Evolutionary conservation across 2,113 vertebrate genomes (phyloP).

Genomic region (Paracanthobrama guichenoti): DNA sequence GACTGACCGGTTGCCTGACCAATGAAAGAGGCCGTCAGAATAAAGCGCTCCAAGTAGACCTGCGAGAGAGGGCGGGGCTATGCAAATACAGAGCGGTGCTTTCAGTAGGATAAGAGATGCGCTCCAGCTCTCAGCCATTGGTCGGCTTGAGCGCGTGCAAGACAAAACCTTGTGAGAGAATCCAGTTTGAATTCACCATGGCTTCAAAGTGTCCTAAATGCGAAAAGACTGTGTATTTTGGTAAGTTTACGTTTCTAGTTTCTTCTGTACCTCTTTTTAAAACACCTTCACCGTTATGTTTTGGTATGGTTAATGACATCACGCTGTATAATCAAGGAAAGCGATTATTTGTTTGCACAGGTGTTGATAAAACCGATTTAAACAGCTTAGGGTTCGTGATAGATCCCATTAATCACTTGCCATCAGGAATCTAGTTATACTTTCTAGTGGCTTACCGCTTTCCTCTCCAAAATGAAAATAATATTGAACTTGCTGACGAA

Average conservation of each 20-base stretch:
- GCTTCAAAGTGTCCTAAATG: slow-evolving; percentile 95
- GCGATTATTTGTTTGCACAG: neutral
- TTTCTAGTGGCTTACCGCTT: neutral
- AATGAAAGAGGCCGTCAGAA: slow-evolving; percentile 39
- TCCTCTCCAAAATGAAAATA: neutral
- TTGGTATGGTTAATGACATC: neutral
- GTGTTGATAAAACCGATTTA: neutral
- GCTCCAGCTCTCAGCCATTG: slow-evolving; percentile 43
- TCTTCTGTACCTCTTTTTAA: neutral
- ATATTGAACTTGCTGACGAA: neutral
- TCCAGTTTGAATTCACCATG: slow-evolving; percentile 70
- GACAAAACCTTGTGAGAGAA: neutral
- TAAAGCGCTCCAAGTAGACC: slow-evolving; percentile 35
- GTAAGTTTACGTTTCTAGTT: slow-evolving; percentile 72
- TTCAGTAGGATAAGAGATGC: slow-evolving; percentile 60
- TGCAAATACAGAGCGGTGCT: slow-evolving; percentile 65
- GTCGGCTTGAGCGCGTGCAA: slow-evolving; percentile 59
- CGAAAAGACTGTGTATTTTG: slow-evolving; percentile 94
- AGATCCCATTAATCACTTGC: neutral
- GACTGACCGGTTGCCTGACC: slow-evolving; percentile 46
- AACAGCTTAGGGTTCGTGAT: neutral
- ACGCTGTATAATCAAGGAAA: neutral
- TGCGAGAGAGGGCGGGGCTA: slow-evolving; percentile 62
- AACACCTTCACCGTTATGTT: neutral
- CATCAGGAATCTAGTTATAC: neutral